phyloP scores from a whole-genome alignment of 2,797 vertebrate species.

The Telmatherina bonti region DNA sequence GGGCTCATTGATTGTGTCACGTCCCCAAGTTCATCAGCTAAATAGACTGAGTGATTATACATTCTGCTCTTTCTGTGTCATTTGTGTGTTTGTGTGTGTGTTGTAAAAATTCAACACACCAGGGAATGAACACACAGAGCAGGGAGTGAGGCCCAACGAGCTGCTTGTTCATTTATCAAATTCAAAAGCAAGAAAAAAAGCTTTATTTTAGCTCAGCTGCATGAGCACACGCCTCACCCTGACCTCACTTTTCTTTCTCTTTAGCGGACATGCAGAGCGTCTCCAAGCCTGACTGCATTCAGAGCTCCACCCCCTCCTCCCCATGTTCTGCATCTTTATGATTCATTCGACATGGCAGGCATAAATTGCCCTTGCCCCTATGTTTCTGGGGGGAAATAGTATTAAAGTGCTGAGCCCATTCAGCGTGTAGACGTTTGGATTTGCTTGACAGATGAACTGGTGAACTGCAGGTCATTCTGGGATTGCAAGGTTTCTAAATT shows the following conservation, averaged over 20 bases:
- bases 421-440: conserved; percentile 10
- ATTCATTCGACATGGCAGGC: conserved; percentile 36
- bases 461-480: conserved; percentile 32
- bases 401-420: conserved; percentile 18
- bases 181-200: conserved; percentile 23
- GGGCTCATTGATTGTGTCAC: conserved; percentile 59
- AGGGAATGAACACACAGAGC: conserved; percentile 21
- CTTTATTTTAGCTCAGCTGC: conserved; percentile 6
- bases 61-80: conserved; percentile 37
- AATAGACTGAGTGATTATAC: conserved; percentile 50
- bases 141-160: conserved; percentile 40
- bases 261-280: conserved; percentile 6
- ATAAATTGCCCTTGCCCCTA: conserved; percentile 21
- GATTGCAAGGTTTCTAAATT: conserved; percentile 23
- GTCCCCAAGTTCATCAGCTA: conserved; percentile 60
- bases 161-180: conserved; percentile 22
- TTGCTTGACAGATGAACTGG: conserved; percentile 41
- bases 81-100: conserved; percentile 16
- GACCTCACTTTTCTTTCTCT: conserved; percentile 25
- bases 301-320: conserved; percentile 9
- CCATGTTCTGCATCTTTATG: conserved; percentile 32
- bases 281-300: conserved; percentile 35
- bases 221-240: conserved; percentile 1
- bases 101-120: conserved; percentile 12
- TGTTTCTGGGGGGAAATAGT: conserved; percentile 1